phyloP scores from a whole-genome alignment of 2,797 vertebrate genomes.

The Myotis planiceps region DNA sequence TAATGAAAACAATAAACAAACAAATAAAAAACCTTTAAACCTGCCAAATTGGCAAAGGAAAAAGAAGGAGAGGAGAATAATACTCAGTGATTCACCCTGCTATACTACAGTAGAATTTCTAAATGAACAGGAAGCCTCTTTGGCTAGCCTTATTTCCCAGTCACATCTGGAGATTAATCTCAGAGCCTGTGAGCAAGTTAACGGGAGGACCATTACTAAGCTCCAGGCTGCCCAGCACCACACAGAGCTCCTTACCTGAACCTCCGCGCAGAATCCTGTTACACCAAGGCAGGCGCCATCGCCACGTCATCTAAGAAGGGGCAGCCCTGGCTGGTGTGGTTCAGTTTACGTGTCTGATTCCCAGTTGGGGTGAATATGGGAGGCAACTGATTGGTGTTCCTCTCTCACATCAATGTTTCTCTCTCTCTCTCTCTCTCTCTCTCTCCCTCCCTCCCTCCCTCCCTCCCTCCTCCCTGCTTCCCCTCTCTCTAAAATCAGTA shows the following conservation, averaged over 20 bases:
- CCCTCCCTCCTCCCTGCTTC: neutral
- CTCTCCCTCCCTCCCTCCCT: too few species aligned
- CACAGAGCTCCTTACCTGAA: accelerated
- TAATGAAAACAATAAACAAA: neutral
- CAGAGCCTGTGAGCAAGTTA: accelerated
- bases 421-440: neutral
- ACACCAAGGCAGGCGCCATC: neutral
- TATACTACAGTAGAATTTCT: neutral
- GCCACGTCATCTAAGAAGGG: accelerated
- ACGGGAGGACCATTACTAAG: accelerated
- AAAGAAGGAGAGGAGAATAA: neutral
- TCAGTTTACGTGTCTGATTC: neutral
- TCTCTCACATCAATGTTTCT: neutral
- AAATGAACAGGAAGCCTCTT: neutral
- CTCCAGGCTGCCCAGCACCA: neutral
- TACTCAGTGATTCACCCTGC: neutral
- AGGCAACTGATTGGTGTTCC: neutral
- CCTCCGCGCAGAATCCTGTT: accelerated
- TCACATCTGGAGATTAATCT: neutral
- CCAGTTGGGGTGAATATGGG: neutral
- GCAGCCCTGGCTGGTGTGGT: neutral
- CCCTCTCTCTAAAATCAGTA: neutral
- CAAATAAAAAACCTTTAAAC: neutral
- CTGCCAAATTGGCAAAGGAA: neutral
- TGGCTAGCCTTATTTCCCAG: neutral